These are phyloP conservation scores for Tanytarsus gracilentus DNA, from an alignment of 2,888 invertebrate species.

Conservation along the genomic window DNA sequence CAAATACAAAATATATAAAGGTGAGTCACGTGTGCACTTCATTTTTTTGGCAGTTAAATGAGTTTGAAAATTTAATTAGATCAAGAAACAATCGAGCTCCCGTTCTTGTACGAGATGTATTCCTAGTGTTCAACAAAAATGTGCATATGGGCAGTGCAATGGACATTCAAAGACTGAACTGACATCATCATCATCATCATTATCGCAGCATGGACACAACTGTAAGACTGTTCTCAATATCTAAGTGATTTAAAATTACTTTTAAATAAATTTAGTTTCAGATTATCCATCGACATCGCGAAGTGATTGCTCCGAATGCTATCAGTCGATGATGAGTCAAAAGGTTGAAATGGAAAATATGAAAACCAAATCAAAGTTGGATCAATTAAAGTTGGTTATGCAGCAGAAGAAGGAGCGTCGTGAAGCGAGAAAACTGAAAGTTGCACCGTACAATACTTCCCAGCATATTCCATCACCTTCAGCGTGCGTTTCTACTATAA, in stretches of 20 bases:
- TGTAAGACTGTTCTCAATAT: no score
- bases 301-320: conserved; percentile 43
- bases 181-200: conserved; percentile 32
- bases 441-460: conserved; percentile 51
- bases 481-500: conserved; percentile 30
- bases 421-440: conserved; percentile 63
- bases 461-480: not conserved
- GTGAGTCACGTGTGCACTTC: not conserved
- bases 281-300: conserved; percentile 16
- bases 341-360: conserved; percentile 60
- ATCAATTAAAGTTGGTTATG: conserved; percentile 80
- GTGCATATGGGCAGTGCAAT: conserved; percentile 44
- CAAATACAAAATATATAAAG: conserved; percentile 7
- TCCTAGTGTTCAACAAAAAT: conserved; percentile 37
- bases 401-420: conserved; percentile 79
- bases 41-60: conserved; percentile 22
- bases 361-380: conserved; percentile 76
- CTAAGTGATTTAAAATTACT: no score
- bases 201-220: conserved; percentile 28
- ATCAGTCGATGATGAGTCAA: conserved; percentile 43
- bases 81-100: conserved; percentile 11
- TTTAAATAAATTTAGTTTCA: no score
- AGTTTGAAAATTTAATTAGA: not conserved
- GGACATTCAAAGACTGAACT: conserved; percentile 39
- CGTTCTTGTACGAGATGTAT: conserved; percentile 2